phyloP scores from a whole-genome alignment of 2,888 invertebrate genomes.

The Pristionchus mayeri region DNA sequence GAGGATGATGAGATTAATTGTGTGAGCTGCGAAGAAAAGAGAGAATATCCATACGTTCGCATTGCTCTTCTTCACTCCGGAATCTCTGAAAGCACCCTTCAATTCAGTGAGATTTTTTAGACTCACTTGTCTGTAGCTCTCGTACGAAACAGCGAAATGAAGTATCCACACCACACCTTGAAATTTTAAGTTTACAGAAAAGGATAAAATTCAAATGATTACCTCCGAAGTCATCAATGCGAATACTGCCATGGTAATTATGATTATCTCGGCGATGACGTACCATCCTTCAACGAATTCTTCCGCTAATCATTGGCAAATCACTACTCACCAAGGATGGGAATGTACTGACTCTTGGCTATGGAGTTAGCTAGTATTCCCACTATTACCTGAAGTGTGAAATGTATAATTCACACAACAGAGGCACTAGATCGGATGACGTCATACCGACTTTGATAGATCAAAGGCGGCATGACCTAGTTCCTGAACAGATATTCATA shows the following conservation, averaged over 20 bases:
- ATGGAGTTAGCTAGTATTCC: too few relatives aligned
- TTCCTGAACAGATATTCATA: too few relatives aligned
- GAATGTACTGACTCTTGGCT: too few relatives aligned
- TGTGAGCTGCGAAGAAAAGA: not conserved
- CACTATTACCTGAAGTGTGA: too few relatives aligned
- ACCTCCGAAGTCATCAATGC: not conserved
- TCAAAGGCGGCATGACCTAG: too few relatives aligned
- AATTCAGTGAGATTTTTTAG: not conserved
- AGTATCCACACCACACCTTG: not conserved
- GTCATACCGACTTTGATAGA: too few relatives aligned
- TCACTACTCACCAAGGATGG: too few relatives aligned
- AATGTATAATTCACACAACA: not conserved
- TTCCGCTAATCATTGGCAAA: too few relatives aligned
- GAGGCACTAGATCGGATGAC: too few relatives aligned
- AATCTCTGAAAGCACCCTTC: not conserved
- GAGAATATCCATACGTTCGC: not conserved
- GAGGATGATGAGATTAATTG: conserved; percentile 1
- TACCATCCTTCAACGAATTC: conserved; percentile 28
- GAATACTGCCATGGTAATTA: conserved; percentile 14
- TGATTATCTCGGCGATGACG: conserved; percentile 36
- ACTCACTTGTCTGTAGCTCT: conserved; percentile 5
- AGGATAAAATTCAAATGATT: too few relatives aligned
- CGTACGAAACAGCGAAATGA: not conserved
- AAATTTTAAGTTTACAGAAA: too few relatives aligned
- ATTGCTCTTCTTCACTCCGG: not conserved